Conservation (phyloP, 2,113 vertebrate genomes). For the Pelvicachromis taeniatus region DNA sequence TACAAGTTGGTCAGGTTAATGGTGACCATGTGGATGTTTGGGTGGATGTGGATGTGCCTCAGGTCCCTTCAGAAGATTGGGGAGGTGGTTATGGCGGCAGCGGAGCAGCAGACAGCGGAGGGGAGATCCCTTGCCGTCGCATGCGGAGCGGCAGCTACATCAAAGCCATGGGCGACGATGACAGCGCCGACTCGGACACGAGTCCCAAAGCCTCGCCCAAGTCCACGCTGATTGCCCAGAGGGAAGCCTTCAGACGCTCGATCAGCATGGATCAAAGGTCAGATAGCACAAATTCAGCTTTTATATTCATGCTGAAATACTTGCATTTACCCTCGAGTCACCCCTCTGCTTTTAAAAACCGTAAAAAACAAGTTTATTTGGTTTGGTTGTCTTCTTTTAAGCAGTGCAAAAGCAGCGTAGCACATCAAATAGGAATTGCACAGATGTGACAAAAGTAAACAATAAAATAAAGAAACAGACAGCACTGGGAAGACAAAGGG, state of each 20-base stretch:
- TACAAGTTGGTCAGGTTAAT: neutral
- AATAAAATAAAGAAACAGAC: neutral
- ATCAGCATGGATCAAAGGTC: slow-evolving; percentile 93
- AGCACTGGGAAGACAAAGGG: neutral
- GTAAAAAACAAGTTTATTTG: neutral
- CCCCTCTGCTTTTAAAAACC: neutral
- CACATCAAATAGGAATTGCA: neutral
- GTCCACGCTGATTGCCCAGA: slow-evolving; percentile 79
- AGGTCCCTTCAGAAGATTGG: slow-evolving; percentile 98
- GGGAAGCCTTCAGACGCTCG: slow-evolving; percentile 88
- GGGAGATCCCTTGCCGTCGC: slow-evolving; percentile 94
- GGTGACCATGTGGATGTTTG: neutral
- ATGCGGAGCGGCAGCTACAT: slow-evolving; percentile 99
- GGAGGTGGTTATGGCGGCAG: slow-evolving; percentile 79
- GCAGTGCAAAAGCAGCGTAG: neutral
- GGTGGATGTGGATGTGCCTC: neutral
- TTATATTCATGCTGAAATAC: neutral
- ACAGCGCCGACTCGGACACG: slow-evolving; percentile 90
- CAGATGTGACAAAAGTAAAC: neutral
- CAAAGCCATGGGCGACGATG: slow-evolving; percentile 98
- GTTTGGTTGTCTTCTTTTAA: neutral
- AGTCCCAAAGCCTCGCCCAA: slow-evolving; percentile 88
- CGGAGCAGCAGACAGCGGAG: slow-evolving; percentile 71
- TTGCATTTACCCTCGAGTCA: neutral
- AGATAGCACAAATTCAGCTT: neutral